A percentile compares a stretch with the other conserved stretches of the same genome.
These are phyloP conservation scores for Pocillopora grandis DNA, from an alignment of 92 coral and sea anemone genomes.

Conservation along the genomic window DNA sequence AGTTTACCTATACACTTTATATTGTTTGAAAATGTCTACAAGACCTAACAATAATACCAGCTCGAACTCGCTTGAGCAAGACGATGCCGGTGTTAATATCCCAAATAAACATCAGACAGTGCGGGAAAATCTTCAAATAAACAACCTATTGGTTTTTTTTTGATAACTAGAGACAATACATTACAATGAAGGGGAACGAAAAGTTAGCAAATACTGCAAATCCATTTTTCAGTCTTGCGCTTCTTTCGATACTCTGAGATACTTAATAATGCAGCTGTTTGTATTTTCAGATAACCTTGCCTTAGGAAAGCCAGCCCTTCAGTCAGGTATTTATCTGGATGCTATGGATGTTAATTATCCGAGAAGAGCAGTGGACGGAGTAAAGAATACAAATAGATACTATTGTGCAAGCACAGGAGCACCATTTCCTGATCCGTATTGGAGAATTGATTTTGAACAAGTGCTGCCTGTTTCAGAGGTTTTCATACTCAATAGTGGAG, in stretches of 20 bases:
- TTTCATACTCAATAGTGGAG: conserved; percentile 28
- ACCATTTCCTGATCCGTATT: not conserved
- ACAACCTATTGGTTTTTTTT: too few relatives aligned
- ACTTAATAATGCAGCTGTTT: too few relatives aligned
- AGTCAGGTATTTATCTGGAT: not conserved
- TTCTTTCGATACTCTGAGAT: not conserved
- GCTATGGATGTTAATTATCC: not conserved
- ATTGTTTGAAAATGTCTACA: too few relatives aligned
- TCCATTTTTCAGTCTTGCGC: not conserved
- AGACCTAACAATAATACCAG: too few relatives aligned
- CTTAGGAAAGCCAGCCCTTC: not conserved
- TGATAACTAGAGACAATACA: too few relatives aligned
- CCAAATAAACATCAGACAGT: too few relatives aligned
- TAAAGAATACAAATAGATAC: not conserved
- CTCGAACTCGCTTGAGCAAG: too few relatives aligned
- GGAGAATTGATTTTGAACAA: conserved; percentile 30
- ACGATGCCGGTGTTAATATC: too few relatives aligned
- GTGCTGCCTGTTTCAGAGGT: conserved; percentile 14
- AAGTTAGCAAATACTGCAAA: too few relatives aligned
- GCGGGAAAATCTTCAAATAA: too few relatives aligned
- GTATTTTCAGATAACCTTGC: not conserved
- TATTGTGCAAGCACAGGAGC: not conserved
- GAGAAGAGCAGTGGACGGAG: not conserved
- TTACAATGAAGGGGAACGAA: too few relatives aligned
- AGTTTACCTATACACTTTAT: too few relatives aligned